Conservation (phyloP, 2,888 invertebrate genomes). For the Euclidia mi region DNA sequence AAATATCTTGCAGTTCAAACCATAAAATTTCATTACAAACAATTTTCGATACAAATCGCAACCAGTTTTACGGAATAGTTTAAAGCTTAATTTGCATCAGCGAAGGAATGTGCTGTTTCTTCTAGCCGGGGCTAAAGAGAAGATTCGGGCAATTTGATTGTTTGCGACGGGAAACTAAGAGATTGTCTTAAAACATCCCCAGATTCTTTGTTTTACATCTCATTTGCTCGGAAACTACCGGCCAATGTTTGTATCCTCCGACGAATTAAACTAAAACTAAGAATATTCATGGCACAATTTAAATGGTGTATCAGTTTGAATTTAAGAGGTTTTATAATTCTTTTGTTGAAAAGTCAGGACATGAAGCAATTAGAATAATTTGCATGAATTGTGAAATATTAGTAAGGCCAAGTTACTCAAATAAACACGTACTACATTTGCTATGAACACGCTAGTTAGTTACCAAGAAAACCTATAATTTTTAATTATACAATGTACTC, state of each 20-base stretch:
- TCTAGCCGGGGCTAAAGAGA: conserved; percentile 54
- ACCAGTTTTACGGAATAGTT: conserved; percentile 47
- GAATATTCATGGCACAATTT: conserved; percentile 51
- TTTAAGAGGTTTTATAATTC: not conserved
- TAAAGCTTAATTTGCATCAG: conserved; percentile 50
- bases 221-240: conserved; percentile 68
- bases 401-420: too few species aligned
- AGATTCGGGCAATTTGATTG: conserved; percentile 73
- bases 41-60: conserved; percentile 30
- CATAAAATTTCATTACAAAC: too few species aligned
- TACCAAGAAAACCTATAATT: too few species aligned
- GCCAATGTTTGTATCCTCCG: conserved; percentile 46
- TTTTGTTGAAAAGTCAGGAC: not conserved
- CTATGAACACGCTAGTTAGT: too few species aligned
- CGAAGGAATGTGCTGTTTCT: conserved; percentile 55
- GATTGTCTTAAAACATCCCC: conserved; percentile 71
- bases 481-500: too few species aligned
- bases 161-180: conserved; percentile 69
- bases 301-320: conserved; percentile 32
- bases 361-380: not conserved
- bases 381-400: too few species aligned
- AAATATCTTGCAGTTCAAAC: too few species aligned
- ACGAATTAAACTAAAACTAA: conserved; percentile 49
- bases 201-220: conserved; percentile 78
- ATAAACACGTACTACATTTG: too few species aligned